Conservation (phyloP, 2,888 invertebrate genomes). For the Tortrix viridana region DNA sequence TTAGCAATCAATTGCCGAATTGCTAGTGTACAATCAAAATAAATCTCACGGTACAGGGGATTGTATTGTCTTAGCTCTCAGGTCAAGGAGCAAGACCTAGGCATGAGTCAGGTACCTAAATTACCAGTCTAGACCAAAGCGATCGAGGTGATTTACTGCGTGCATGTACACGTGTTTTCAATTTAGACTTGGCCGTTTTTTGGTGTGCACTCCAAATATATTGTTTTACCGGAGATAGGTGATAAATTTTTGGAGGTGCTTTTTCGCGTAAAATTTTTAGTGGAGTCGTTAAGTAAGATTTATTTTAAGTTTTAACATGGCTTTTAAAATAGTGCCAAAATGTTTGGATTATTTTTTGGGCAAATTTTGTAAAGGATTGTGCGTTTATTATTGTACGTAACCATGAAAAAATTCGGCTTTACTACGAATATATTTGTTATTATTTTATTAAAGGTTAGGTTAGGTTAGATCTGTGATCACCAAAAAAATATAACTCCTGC, state of each 20-base stretch:
- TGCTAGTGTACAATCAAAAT: constrained; percentile 28
- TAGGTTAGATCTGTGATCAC: too few relatives aligned
- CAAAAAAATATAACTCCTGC: too few relatives aligned
- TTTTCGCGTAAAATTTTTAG: constrained; percentile 22
- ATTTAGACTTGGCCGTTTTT: constrained; percentile 38
- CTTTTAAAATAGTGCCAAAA: background rate
- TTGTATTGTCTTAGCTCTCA: constrained; percentile 13
- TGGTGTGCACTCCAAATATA: constrained; percentile 30
- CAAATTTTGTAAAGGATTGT: too few relatives aligned
- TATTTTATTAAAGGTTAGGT: too few relatives aligned
- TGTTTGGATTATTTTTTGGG: too few relatives aligned
- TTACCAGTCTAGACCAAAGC: constrained; percentile 33
- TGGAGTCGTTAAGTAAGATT: constrained; percentile 28
- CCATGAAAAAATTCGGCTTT: too few relatives aligned
- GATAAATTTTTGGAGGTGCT: constrained; percentile 35
- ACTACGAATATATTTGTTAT: too few relatives aligned
- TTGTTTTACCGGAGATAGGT: constrained; percentile 33
- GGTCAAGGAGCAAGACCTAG: constrained; percentile 20
- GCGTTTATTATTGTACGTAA: too few relatives aligned
- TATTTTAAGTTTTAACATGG: constrained; percentile 14
- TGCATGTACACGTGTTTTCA: constrained; percentile 36
- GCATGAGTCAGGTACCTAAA: constrained; percentile 38
- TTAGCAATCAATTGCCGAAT: constrained; percentile 23
- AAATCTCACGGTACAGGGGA: constrained; percentile 18
- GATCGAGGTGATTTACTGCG: constrained; percentile 31